phyloP scores from a whole-genome alignment of 2,113 vertebrate species.

The Tragelaphus scriptus region DNA sequence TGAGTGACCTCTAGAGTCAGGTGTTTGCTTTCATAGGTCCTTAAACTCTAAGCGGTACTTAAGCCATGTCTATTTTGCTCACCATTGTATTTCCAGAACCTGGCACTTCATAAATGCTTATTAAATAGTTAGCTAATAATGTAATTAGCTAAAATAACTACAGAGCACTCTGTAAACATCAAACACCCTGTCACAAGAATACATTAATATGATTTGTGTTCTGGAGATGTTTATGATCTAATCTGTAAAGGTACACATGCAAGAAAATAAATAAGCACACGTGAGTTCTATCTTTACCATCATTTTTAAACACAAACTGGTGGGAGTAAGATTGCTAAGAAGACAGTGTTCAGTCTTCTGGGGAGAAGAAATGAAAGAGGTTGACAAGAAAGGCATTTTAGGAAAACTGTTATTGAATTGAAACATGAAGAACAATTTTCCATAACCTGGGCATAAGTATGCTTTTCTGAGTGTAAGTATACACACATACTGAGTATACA shows the following conservation, averaged over 20 bases:
- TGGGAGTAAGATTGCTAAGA: not conserved
- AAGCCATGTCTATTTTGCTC: not conserved
- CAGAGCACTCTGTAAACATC: not conserved
- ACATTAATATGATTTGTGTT: not conserved
- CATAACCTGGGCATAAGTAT: not conserved
- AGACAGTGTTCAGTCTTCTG: not conserved
- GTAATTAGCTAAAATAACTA: not conserved
- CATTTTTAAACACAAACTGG: not conserved
- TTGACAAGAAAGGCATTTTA: not conserved
- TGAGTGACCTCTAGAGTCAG: not conserved
- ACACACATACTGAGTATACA: not conserved
- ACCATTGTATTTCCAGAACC: not conserved
- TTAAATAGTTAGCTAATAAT: not conserved
- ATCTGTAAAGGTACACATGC: not conserved
- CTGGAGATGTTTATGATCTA: not conserved
- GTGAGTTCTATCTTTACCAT: not conserved
- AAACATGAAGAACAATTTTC: not conserved
- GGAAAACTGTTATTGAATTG: not conserved
- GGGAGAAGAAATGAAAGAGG: not conserved
- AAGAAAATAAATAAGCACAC: not conserved
- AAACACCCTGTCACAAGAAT: not conserved
- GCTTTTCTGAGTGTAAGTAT: not conserved
- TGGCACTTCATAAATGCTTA: not conserved
- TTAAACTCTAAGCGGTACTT: not conserved
- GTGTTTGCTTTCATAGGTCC: not conserved